phyloP scores from a whole-genome alignment of 2,888 invertebrate species.

The Ptychoptera contaminata region DNA sequence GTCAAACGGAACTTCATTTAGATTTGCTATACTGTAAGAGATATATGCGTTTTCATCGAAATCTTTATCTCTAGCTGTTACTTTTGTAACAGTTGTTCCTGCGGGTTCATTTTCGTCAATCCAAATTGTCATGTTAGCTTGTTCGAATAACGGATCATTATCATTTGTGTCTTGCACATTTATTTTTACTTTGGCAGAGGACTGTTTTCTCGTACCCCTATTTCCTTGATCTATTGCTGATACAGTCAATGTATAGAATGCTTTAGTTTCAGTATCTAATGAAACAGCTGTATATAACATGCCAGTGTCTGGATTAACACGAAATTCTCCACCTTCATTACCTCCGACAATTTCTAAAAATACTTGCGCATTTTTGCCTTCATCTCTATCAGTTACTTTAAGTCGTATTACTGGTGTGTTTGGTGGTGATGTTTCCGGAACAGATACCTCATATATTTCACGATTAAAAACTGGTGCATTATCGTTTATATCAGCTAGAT shows the following conservation, averaged over 20 bases:
- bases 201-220: constrained; percentile 66
- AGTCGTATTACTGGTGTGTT: constrained; percentile 78
- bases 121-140: constrained; percentile 48
- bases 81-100: constrained; percentile 69
- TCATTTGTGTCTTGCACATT: constrained; percentile 85
- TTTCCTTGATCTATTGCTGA: constrained; percentile 81
- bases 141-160: constrained; percentile 79
- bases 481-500: constrained; percentile 66
- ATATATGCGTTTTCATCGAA: constrained; percentile 91
- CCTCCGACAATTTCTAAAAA: constrained; percentile 81
- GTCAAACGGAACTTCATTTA: constrained; percentile 84
- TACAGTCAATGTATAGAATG: constrained; percentile 74
- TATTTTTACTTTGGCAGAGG: constrained; percentile 81
- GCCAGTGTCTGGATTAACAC: constrained; percentile 74
- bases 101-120: constrained; percentile 79
- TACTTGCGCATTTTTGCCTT: constrained; percentile 69
- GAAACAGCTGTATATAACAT: constrained; percentile 69
- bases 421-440: constrained; percentile 77
- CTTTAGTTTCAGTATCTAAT: constrained; percentile 72
- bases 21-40: constrained; percentile 83
- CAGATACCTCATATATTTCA: constrained; percentile 71
- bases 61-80: constrained; percentile 76
- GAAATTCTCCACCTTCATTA: constrained; percentile 78
- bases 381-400: constrained; percentile 73
- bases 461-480: constrained; percentile 77